Percentiles rank a stretch among this genome's conserved stretches.
phyloP scores from a whole-genome alignment of 1,140 invertebrate species.

The Temnothorax longispinosus region DNA sequence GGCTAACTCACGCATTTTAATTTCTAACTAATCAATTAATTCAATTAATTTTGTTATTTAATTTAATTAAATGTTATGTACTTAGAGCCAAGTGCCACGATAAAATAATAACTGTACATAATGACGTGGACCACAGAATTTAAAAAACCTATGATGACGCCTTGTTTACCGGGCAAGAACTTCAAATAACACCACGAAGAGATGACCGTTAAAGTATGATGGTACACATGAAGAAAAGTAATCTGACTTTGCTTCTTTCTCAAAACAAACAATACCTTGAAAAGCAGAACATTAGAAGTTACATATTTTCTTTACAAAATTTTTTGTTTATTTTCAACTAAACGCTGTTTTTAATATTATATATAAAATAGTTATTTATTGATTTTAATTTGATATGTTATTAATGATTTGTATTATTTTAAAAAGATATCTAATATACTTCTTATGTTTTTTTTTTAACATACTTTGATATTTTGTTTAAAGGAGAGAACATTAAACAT shows the following conservation, averaged over 20 bases:
- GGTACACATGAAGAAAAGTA: constrained; percentile 88
- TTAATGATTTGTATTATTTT: not conserved
- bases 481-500: not conserved
- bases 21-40: constrained; percentile 5
- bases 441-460: not conserved
- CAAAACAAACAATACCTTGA: constrained; percentile 87
- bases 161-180: constrained; percentile 86
- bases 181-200: constrained; percentile 86
- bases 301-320: not conserved
- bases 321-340: not conserved
- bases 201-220: constrained; percentile 86
- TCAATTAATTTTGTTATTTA: not conserved
- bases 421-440: not conserved
- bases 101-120: constrained; percentile 92
- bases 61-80: no score
- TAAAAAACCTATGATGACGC: constrained; percentile 85
- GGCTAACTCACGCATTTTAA: not conserved
- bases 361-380: not conserved
- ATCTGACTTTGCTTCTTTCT: constrained; percentile 89
- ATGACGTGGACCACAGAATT: constrained; percentile 91
- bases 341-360: no score
- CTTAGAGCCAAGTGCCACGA: constrained; percentile 89
- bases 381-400: not conserved
- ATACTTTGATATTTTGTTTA: not conserved
- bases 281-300: not conserved